Evolutionary conservation across 37 sponge, comb jelly and placozoan species (phyloP).

Genomic region (Beroe ovata): DNA sequence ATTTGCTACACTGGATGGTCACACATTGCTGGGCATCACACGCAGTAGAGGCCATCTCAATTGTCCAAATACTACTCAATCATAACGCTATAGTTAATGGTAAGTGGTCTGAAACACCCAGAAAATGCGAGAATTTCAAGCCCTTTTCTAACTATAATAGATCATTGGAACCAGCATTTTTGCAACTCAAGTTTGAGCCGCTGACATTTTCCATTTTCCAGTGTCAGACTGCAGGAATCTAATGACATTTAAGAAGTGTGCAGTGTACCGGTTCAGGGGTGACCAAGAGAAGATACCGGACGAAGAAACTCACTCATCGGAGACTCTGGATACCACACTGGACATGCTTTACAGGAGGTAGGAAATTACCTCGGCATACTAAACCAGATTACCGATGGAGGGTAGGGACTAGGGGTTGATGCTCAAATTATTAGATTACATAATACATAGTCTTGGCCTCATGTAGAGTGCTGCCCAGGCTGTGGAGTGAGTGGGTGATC

Average conservation of each 20-base stretch:
- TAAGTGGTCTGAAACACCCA: no score
- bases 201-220: background rate
- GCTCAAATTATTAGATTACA: no score
- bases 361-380: no score
- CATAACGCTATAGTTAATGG: conserved; percentile 34
- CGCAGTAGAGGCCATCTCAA: background rate
- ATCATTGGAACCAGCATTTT: no score
- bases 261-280: conserved; percentile 32
- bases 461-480: no score
- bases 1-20: conserved; percentile 59
- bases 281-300: background rate
- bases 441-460: no score
- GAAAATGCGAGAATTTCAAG: no score
- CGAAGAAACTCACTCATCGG: background rate
- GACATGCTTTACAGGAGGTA: conserved; percentile 53
- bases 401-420: no score
- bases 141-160: no score
- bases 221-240: conserved; percentile 50
- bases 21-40: conserved; percentile 37
- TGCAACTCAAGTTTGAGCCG: background rate
- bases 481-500: conserved; percentile 67
- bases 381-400: no score
- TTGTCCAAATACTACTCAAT: conserved; percentile 9
- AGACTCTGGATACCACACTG: conserved; percentile 6
- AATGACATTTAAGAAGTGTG: conserved; percentile 46